These are phyloP conservation scores for Cassiopea andromeda DNA, from an alignment of 30 jellyfish, hydroid and myxozoan genomes.

Conservation along the genomic window DNA sequence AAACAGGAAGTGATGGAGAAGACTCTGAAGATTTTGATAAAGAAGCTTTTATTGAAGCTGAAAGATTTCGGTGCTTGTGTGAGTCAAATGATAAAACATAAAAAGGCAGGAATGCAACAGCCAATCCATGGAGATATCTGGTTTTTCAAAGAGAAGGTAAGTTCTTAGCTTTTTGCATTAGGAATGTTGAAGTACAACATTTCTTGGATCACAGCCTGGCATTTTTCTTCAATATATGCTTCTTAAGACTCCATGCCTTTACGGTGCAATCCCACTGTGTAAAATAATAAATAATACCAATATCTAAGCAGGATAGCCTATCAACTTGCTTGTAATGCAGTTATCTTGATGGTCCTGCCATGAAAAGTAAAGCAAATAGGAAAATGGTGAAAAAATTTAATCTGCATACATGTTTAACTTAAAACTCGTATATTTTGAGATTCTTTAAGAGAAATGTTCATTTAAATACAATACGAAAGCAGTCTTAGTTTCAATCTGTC, in stretches of 20 bases:
- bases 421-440: too few relatives aligned
- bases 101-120: constrained; percentile 5
- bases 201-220: not conserved
- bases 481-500: too few relatives aligned
- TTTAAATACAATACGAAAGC: too few relatives aligned
- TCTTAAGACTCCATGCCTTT: not conserved
- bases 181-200: not conserved
- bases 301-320: too few relatives aligned
- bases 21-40: not conserved
- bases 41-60: constrained; percentile 11
- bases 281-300: too few relatives aligned
- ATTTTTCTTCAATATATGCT: not conserved
- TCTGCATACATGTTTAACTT: too few relatives aligned
- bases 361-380: too few relatives aligned
- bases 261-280: not conserved
- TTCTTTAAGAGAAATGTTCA: too few relatives aligned
- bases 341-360: too few relatives aligned
- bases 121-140: constrained; percentile 30
- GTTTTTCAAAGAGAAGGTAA: constrained; percentile 25
- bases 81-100: constrained; percentile 9
- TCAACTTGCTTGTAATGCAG: too few relatives aligned
- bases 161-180: constrained; percentile 3
- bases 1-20: not conserved
- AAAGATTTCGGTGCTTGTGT: constrained; percentile 17
- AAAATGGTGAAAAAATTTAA: too few relatives aligned